Evolutionary conservation across 2,888 invertebrate genomes (phyloP), one percentile per base, ranked within the genome.

Genomic region (Dasypolia templi): DNA sequence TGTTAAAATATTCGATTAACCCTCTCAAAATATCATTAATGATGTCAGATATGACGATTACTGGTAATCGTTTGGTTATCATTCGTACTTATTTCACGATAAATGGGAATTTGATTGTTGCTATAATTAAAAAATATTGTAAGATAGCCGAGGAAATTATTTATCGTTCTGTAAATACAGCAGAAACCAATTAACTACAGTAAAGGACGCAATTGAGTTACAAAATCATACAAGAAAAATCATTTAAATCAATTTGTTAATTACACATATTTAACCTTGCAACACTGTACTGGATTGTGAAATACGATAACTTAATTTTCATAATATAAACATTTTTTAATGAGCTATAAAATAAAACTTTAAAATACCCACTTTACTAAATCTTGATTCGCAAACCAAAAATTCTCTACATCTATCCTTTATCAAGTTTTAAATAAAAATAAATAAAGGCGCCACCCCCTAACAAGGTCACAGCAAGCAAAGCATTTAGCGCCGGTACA

Each of bases 401-500:
- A 29, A 49, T 39, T 9, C 4, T 4, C 5, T 55, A 3, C 35
- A 17, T n/a, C n/a, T 29, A 44, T 19, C 2, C 12, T 26, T n/a
- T 17, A 19, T n/a, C 0, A 44, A 9, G 9, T 39, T n/a, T n/a
- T n/a, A n/a, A n/a, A n/a, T n/a, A n/a, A n/a, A n/a, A n/a, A n/a
- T n/a, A 19, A 0, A 42, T 51, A 64, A 46, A 26, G 32, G 1
- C 3, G 0, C 39, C 4, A 1, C 29, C 88, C 87, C 91, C 1
- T 19, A 51, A 87, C 93, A 94, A 96, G 87, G 93, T 92, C 89
- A 93, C 89, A 22, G 66, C 93, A 87, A 55, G 39, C 89, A 86
- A 90, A 92, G 89, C 95, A 93, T 95, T 95, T 94, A 96, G 95
- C 95, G 95, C 93, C 94, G 93, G 94, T 93, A 95, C 96, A 95